Evolutionary conservation across 2,113 vertebrate genomes (phyloP).

Genomic region (Electrona antarctica): DNA sequence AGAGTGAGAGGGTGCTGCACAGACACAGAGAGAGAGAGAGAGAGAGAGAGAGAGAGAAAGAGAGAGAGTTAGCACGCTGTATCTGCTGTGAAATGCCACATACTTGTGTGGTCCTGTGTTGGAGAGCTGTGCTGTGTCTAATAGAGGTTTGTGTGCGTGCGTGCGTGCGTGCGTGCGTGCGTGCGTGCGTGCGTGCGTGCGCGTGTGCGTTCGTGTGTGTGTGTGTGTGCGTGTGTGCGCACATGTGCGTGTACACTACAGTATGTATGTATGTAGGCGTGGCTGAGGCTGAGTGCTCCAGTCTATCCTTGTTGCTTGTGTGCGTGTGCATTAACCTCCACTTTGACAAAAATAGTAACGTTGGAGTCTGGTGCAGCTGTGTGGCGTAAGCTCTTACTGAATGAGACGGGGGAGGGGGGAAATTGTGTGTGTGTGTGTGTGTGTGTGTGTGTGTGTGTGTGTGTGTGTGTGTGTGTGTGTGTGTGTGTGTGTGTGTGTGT

Average conservation of each 20-base stretch:
- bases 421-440: too few relatives aligned
- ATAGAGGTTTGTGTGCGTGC: not conserved
- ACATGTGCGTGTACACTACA: not conserved
- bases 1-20: not conserved
- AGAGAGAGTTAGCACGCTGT: not conserved
- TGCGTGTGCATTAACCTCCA: conserved; percentile 7
- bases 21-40: not conserved
- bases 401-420: not conserved
- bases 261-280: not conserved
- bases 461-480: too few relatives aligned
- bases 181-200: not conserved
- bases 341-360: conserved; percentile 5
- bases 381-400: conserved; percentile 2
- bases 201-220: not conserved
- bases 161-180: not conserved
- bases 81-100: not conserved
- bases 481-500: too few relatives aligned
- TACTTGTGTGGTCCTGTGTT: not conserved
- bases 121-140: not conserved
- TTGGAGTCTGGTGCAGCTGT: conserved; percentile 12
- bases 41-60: not conserved
- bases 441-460: too few relatives aligned
- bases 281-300: too few relatives aligned
- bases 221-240: not conserved
- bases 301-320: not conserved